Percentiles rank a stretch among this genome's conserved stretches.
Conservation (phyloP, 2,113 vertebrate species). For the Pterocles burchelli region DNA sequence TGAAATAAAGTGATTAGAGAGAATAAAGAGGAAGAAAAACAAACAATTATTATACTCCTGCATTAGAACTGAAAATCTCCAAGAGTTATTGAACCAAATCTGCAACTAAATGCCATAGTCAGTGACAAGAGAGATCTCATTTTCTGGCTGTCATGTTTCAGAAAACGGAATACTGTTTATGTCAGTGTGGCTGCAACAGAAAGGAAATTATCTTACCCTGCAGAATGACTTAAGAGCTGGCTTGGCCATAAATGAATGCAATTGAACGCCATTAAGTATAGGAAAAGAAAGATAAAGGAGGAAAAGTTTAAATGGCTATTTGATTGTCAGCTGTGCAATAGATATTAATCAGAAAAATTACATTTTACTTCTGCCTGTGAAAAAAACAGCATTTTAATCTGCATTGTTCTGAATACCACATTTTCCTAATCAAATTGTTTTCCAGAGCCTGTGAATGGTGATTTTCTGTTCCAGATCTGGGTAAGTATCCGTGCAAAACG, state of each 20-base stretch:
- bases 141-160: constrained; percentile 74
- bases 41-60: constrained; percentile 70
- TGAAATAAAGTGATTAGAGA: constrained; percentile 72
- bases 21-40: constrained; percentile 67
- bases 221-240: constrained; percentile 40
- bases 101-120: constrained; percentile 72
- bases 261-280: neutral
- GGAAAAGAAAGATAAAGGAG: constrained; percentile 7
- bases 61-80: constrained; percentile 67
- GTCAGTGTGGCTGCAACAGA: constrained; percentile 46
- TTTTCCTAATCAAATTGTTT: neutral
- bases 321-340: neutral
- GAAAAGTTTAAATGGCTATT: constrained; percentile 17
- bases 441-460: neutral
- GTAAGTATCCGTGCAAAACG: neutral
- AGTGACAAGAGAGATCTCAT: constrained; percentile 73
- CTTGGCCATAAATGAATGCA: neutral
- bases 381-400: neutral
- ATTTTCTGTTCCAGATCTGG: neutral
- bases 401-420: neutral
- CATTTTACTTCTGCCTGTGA: neutral
- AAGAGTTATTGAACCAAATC: constrained; percentile 71
- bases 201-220: constrained; percentile 54
- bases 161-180: constrained; percentile 42
- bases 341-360: neutral